Base-by-base conservation (phyloP, 2,888 invertebrate genomes). In the Drosophila mercatorum region DNA sequence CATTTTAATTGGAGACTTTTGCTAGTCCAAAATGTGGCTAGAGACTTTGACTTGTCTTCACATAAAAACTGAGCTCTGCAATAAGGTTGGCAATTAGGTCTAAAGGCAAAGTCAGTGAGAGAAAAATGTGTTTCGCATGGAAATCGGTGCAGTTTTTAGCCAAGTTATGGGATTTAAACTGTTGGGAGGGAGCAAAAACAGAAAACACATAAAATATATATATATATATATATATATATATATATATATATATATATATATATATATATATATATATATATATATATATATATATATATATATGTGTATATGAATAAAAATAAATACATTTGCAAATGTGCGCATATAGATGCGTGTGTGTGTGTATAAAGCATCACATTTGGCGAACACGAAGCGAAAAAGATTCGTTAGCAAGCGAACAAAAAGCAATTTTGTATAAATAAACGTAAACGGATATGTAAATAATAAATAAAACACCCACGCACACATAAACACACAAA, bases 391-490 rank as follows among this genome's bases (percentile, higher is more conserved):
- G 62, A 51, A 75, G 47, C 47, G 47, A 58, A 62, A 68, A 72
- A 76, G 58, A 76, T 78, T 78, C 77, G 77, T 77, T 77, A 74
- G 78, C 62, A 41, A 43, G 62, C 55, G 76, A 76, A 72, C 76
- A 78, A 72, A 75, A 80, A 76, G 68, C 69, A 80, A 79, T 80
- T 79, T 80, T 80, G 72, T 79, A 79, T 80, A 79, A 79, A 80
- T 79, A 79, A 79, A 77, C 80, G 80, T 79, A 80, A 79, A 79
- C 79, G 79, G 80, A 79, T 79, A 79, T 80, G 80, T 79, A 79
- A 79, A 79, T 79, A 79, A 79, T 79, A 79, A 76, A 79, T 79
- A 80, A 80, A 76, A 79, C 75, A 78, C 67, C 51, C 72, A 69
- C 66, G 53, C 17, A 17, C 36, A 58, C 38, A 46, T 44, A 66